Base-by-base conservation (phyloP, 2,797 vertebrate species). In the Gallinago nigripennis region DNA sequence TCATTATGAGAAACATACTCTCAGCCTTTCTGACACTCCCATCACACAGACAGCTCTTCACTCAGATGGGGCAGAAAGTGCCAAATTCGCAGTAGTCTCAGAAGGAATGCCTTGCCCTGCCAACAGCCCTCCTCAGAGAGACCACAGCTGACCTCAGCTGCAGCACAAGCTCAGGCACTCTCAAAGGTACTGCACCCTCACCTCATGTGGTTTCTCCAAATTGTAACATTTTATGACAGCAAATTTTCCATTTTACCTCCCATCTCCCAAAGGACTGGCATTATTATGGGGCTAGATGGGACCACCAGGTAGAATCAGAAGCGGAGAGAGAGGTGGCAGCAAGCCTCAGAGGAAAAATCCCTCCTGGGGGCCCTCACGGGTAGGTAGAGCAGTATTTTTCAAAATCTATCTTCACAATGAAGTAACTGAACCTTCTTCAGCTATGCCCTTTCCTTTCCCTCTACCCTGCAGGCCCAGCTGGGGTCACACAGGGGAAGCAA, bases 41-140 rank as follows among this genome's bases (percentile, higher is more conserved):
- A 16, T 1, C 4, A 79, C 48, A 17, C 51, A 64, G 23, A 70
- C 8, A 3, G 39, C 56, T 37, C 25, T 30, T 85, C 45, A 41
- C 3, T 24, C 2, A 0, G 24, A 9, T 0, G 1, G 50, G 46
- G 12, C 0, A 0, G 23, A 31, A 91, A 78, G 53, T 28, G 46
- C n/a, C 30, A 70, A 70, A 70, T 23, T 45, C 8, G 0, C 0
- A 11, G 27, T 6, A 43, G 21, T 43, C 45, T 41, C 1, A 2
- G 46, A 71, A 88, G 43, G 76, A 92, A 86, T 71, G 83, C 24
- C 64, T 66, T 21, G 73, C 16, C 18, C 51, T 81, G 75, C 72
- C 66, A 83, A 31, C 9, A 78, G 27, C 54, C 14, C 5, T 90
- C n/a, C 41, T 78, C 8, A 0, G 39, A 60, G 23, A 54, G 39